A percentile compares a stretch with the other conserved stretches of the same genome.
Evolutionary conservation across 1,140 invertebrate genomes (phyloP).

Genomic region (Dysdera silvatica): DNA sequence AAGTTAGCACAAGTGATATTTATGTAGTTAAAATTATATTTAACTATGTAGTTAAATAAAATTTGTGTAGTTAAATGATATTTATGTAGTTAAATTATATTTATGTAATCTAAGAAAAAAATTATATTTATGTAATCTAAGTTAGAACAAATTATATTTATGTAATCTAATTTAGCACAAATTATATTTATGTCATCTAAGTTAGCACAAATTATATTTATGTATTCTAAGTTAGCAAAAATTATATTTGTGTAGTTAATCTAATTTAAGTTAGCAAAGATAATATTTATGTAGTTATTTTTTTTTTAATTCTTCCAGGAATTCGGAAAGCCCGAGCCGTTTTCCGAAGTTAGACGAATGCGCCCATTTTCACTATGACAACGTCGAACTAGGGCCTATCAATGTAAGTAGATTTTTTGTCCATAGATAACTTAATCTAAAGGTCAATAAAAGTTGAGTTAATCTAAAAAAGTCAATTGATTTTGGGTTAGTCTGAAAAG

Average conservation of each 20-base stretch:
- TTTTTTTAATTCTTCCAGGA: slow-evolving; percentile 1
- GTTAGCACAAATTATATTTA: not conserved
- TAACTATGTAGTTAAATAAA: too few species aligned
- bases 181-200: not conserved
- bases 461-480: too few species aligned
- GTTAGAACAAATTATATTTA: not conserved
- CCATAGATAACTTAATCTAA: not conserved
- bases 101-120: slow-evolving; percentile 8
- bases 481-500: too few species aligned
- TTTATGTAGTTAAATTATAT: too few species aligned
- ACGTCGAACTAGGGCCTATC: slow-evolving; percentile 73
- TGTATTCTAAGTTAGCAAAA: not conserved
- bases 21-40: too few species aligned
- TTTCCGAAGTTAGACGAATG: slow-evolving; percentile 95
- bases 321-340: slow-evolving; percentile 38
- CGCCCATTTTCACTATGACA: slow-evolving; percentile 94
- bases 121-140: too few species aligned
- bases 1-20: too few species aligned
- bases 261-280: not conserved
- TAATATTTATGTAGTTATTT: not conserved
- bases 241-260: not conserved
- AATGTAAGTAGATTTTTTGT: slow-evolving; percentile 48
- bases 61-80: too few species aligned
- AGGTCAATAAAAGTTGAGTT: too few species aligned
- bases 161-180: not conserved